phyloP scores from a whole-genome alignment of 2,888 invertebrate genomes.

The Rhagonycha fulva region DNA sequence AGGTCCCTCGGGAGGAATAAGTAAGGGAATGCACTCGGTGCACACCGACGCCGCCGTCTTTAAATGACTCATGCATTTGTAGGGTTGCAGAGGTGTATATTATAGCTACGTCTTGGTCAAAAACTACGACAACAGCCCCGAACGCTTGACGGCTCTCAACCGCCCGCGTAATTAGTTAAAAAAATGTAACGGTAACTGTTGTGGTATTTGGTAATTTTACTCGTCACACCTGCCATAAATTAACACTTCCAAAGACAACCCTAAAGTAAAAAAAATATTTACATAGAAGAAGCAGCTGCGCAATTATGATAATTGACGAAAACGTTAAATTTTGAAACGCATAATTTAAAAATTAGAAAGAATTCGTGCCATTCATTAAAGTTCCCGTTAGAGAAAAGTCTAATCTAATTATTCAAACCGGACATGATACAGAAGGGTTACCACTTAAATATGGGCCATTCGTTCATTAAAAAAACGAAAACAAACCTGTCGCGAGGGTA shows the following conservation, averaged over 20 bases:
- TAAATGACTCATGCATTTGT: conserved; percentile 23
- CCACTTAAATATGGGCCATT: background rate
- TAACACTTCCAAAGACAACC: background rate
- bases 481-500: background rate
- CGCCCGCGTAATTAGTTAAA: background rate
- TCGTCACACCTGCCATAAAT: background rate
- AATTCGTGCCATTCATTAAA: background rate
- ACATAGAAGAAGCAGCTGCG: background rate
- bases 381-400: background rate
- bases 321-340: background rate
- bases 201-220: background rate
- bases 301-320: background rate
- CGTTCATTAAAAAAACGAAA: background rate
- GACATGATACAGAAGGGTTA: background rate
- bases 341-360: background rate
- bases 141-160: conserved; percentile 7
- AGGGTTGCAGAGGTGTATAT: conserved; percentile 10
- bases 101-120: background rate
- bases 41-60: conserved; percentile 13
- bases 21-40: conserved; percentile 24
- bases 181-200: background rate
- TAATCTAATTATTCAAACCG: background rate
- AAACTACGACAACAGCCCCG: background rate
- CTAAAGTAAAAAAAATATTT: background rate
- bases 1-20: conserved; percentile 13